Evolutionary conservation across 2,888 invertebrate genomes (phyloP).

Genomic region (Dryadula phaetusa): DNA sequence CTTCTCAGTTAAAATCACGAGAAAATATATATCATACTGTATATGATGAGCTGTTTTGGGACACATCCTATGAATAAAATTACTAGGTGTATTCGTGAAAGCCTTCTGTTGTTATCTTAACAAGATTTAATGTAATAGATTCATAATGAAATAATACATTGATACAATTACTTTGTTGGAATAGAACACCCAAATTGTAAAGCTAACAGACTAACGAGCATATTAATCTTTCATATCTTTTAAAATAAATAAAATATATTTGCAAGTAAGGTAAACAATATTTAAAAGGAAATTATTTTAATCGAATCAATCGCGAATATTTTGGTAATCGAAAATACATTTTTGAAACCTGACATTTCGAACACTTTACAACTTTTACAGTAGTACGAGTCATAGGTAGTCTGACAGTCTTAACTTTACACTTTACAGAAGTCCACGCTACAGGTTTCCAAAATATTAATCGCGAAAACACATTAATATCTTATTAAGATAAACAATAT

Average conservation of each 20-base stretch:
- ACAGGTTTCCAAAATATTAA: no score
- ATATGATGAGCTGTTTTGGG: conserved; percentile 5
- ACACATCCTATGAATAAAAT: conserved; percentile 11
- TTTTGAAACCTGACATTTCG: no score
- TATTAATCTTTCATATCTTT: not conserved
- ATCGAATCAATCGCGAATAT: no score
- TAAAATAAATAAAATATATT: no score
- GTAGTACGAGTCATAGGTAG: no score
- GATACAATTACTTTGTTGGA: not conserved
- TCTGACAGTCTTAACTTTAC: no score
- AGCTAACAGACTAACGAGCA: not conserved
- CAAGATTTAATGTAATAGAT: conserved; percentile 3
- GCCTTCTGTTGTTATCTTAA: not conserved
- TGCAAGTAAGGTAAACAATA: not conserved
- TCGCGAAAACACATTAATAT: no score
- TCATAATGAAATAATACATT: not conserved
- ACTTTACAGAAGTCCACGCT: no score
- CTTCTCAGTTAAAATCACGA: not conserved
- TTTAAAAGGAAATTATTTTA: no score
- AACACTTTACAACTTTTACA: no score
- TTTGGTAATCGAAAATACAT: no score
- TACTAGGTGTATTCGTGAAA: not conserved
- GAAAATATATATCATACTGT: not conserved
- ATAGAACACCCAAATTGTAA: not conserved
- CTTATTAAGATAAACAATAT: no score